Evolutionary conservation across 2,797 vertebrate species (phyloP).

Genomic region (Cynopterus sphinx): DNA sequence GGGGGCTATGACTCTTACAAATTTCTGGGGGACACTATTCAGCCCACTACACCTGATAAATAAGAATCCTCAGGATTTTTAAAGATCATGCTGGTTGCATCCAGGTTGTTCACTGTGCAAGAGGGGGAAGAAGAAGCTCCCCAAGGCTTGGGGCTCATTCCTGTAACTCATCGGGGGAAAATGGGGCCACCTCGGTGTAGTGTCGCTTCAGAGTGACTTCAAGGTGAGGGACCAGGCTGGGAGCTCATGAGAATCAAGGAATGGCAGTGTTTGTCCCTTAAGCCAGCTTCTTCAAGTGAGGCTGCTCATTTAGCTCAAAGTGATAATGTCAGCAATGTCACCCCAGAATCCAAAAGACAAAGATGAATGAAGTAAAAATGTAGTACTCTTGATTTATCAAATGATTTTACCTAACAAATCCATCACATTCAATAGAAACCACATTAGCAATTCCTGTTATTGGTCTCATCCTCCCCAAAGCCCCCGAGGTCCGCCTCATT

Average conservation of each 20-base stretch:
- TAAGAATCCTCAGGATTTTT: not conserved
- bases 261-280: fast-evolving
- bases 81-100: not conserved
- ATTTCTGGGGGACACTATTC: not conserved
- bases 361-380: conserved; percentile 40
- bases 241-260: not conserved
- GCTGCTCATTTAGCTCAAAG: not conserved
- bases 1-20: not conserved
- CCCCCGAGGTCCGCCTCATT: not conserved
- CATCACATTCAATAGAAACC: conserved; percentile 54
- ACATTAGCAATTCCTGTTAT: conserved; percentile 50
- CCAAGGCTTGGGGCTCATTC: too few species aligned
- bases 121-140: not conserved
- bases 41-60: not conserved
- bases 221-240: too few species aligned
- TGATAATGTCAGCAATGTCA: not conserved
- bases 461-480: not conserved
- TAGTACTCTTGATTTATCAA: conserved; percentile 27
- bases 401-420: conserved; percentile 23
- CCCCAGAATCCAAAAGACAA: not conserved
- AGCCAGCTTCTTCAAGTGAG: not conserved
- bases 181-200: not conserved
- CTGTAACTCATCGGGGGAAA: not conserved
- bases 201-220: not conserved
- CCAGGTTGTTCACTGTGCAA: not conserved